A percentile compares a stretch with the other conserved stretches of the same genome.
phyloP scores from a whole-genome alignment of 1,140 invertebrate genomes.

The Micrasema minimum region DNA sequence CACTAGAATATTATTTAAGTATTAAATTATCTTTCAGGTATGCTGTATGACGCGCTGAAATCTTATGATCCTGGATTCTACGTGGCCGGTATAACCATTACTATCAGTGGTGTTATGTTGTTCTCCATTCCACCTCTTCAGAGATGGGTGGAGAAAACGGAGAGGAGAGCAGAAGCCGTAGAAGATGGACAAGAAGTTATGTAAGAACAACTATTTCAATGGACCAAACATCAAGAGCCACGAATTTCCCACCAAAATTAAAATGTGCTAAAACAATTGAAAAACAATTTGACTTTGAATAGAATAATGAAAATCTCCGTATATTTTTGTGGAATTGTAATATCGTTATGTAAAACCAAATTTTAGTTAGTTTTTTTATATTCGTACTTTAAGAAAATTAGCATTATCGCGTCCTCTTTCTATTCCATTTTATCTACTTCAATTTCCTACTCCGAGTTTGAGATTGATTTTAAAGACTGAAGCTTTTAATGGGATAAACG shows the following conservation, averaged over 20 bases:
- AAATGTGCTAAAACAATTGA: conserved; percentile 12
- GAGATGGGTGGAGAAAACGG: conserved; percentile 58
- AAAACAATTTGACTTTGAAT: conserved; percentile 9
- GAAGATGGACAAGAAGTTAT: conserved; percentile 19
- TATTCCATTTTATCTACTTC: conserved; percentile 33
- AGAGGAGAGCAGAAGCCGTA: conserved; percentile 41
- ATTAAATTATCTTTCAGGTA: conserved; percentile 70
- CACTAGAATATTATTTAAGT: background rate
- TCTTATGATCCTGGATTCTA: conserved; percentile 88
- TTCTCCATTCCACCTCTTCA: conserved; percentile 87
- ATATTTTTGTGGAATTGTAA: conserved; percentile 24
- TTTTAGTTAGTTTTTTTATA: conserved; percentile 23
- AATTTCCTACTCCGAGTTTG: conserved; percentile 12
- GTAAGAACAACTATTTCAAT: background rate
- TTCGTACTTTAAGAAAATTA: conserved; percentile 9
- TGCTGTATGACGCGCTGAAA: conserved; percentile 78
- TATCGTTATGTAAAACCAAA: background rate
- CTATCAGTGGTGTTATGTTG: conserved; percentile 87
- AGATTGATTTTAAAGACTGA: conserved; percentile 36
- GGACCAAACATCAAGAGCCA: conserved; percentile 21
- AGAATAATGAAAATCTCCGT: conserved; percentile 6
- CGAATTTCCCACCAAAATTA: background rate
- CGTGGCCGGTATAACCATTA: conserved; percentile 83
- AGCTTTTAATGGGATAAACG: conserved; percentile 26
- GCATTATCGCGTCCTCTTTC: conserved; percentile 23